Evolutionary conservation across 2,113 vertebrate genomes (phyloP).

Genomic region (Xyliphius kryptos): DNA sequence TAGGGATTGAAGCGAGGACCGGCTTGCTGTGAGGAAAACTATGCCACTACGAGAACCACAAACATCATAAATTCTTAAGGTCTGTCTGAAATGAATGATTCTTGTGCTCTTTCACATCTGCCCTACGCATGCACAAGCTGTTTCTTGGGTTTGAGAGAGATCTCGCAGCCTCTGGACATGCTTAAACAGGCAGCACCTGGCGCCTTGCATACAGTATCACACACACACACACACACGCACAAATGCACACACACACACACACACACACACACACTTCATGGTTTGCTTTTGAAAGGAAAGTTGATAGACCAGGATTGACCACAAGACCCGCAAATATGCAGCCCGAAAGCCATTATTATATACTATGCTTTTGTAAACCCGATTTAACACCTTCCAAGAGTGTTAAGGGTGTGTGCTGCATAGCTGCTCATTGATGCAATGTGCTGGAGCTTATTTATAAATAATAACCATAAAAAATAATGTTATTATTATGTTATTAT

Average conservation of each 20-base stretch:
- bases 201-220: conserved; percentile 10
- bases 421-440: too few species aligned
- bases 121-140: background rate
- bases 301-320: background rate
- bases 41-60: too few species aligned
- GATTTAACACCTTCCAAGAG: background rate
- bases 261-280: too few species aligned
- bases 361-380: background rate
- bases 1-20: too few species aligned
- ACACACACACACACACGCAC: conserved; percentile 9
- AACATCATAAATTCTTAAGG: too few species aligned
- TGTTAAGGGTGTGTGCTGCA: background rate
- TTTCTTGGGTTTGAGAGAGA: too few species aligned
- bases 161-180: conserved; percentile 21
- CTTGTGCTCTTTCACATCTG: conserved; percentile 17
- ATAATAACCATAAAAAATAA: too few species aligned
- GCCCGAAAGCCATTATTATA: conserved; percentile 2
- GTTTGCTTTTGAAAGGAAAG: background rate
- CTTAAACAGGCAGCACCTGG: conserved; percentile 27
- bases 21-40: too few species aligned
- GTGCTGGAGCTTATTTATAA: too few species aligned
- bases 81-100: too few species aligned
- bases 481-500: too few species aligned
- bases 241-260: conserved; percentile 2
- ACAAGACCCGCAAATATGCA: background rate